These are phyloP conservation scores for Palythoa grandiflora DNA, from an alignment of 92 coral and sea anemone species.

Conservation along the genomic window DNA sequence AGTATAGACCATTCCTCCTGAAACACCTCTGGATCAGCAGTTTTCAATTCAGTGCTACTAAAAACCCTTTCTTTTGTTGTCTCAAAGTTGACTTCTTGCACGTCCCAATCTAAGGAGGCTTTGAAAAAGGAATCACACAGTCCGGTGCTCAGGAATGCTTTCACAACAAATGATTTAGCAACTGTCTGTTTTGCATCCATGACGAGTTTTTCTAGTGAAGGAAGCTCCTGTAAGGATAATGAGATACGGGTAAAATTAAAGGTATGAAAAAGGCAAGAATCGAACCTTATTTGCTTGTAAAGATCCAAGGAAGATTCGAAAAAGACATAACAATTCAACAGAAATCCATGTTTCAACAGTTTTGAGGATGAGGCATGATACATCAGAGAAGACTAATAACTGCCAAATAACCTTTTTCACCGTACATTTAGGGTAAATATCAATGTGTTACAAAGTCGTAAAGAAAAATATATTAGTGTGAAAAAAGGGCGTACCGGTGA, in stretches of 20 bases:
- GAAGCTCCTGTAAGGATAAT: slow-evolving; percentile 55
- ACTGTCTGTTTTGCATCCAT: slow-evolving; percentile 57
- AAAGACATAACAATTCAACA: no score
- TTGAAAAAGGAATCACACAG: slow-evolving; percentile 75
- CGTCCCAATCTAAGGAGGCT: slow-evolving; percentile 70
- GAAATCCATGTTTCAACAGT: no score
- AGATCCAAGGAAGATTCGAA: background rate
- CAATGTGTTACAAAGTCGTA: no score
- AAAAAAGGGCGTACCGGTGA: no score
- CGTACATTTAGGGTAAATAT: no score
- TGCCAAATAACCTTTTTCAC: no score
- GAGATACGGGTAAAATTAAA: background rate
- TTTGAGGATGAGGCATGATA: no score
- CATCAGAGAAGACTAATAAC: no score
- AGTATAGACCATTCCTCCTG: slow-evolving; percentile 42
- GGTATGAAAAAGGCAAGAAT: background rate
- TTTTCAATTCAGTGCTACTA: background rate
- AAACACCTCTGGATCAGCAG: slow-evolving; percentile 25
- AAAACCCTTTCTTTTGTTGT: slow-evolving; percentile 60
- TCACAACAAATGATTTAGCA: slow-evolving; percentile 51
- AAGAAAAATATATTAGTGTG: no score
- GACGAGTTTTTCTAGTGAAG: slow-evolving; percentile 64
- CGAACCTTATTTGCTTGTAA: background rate
- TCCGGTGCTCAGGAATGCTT: slow-evolving; percentile 64
- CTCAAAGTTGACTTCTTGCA: slow-evolving; percentile 86